Base-by-base conservation (phyloP, 1,140 invertebrate species). In the Heliconius congener region DNA sequence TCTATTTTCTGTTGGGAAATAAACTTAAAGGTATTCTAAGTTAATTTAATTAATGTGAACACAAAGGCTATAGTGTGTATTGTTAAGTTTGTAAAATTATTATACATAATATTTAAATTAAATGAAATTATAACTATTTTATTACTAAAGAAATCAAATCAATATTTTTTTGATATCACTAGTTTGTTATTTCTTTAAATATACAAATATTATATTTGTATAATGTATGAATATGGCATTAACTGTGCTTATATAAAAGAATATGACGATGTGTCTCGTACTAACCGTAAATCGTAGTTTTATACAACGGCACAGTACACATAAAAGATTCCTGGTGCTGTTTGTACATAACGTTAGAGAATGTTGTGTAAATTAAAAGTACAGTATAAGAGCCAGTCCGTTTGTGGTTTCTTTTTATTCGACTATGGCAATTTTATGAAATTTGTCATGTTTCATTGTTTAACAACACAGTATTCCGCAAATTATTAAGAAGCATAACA, bases 1-100 rank as follows among this genome's bases (percentile, higher is more conserved):
- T 66, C 60, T 66, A 66, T n/a, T 57, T 66, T 55, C 9, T 39
- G 50, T 72, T 73, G 60, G 52, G 50, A 74, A 50, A 71, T 66
- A 70, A 16, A 13, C 23, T 66, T 30, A 66, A 66, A 66, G 27
- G 60, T 66, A 66, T 66, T 66, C 23, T 5, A 66, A 66, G 27
- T 74, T 73, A 46, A 74, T 70, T 74, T 60, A 34, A 52, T 52
- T 52, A 16, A 34, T 34, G 13, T 70, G 57, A 75, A 60, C 34
- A n/a, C 34, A 1, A 66, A 66, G 23, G 11, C 27, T 27, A 6
- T 52, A 19, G 18, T 18, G 50, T 52, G 18, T 52, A 52, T 19
- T 52, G 16, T 52, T 46, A 4, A 46, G 11, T 46, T 46, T 46
- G 4, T 46, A 16, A 46, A 46, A 46, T 46, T 46, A 1, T 16